Evolutionary conservation across 2,888 invertebrate species (phyloP), one percentile per base, ranked within the genome.

Genomic region (Cinara cedri): DNA sequence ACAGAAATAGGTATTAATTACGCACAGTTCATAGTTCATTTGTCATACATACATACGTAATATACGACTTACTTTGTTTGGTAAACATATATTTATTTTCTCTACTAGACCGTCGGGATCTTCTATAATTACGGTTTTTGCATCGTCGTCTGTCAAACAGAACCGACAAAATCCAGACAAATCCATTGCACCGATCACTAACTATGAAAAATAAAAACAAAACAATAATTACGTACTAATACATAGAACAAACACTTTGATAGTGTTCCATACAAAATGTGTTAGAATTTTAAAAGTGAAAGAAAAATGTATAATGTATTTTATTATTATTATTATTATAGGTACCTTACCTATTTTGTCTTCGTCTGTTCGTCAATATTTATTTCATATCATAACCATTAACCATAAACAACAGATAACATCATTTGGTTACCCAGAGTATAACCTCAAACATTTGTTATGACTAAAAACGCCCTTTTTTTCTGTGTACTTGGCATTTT

Each of bases 401-500:
- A 10, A 74, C 71, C 55, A 21, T 42, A 16, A 3, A n/a, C 24
- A 60, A 60, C 62, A 70, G 78, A 78, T 78, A 78, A 78, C 57
- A 78, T 68, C 63, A 21, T 46, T 14, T 16, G 66, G 66, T 70
- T 60, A 57, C 68, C 78, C 78, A 78, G 51, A 10, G 16, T 46
- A 8, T 78, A 78, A 78, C 78, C 78, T 78, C 49, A 78, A 78
- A 68, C n/a, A 42, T 34, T 78, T 78, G 78, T 78, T 78, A 14
- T 78, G 78, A 70, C 21, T 10, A 60, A 70, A 78, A 62, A 70
- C 78, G 78, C 78, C 78, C 78, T 78, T 78, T 76, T 66, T 68
- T 76, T 65, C 66, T 78, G 78, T 70, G 42, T 78, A 78, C 34
- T 78, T 78, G 78, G 78, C 78, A 70, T 78, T 78, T 78, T 78